Percentiles rank a stretch among this genome's conserved stretches.
These are phyloP conservation scores for Alfaro cultratus DNA, from an alignment of 2,797 vertebrate genomes.

Conservation along the genomic window DNA sequence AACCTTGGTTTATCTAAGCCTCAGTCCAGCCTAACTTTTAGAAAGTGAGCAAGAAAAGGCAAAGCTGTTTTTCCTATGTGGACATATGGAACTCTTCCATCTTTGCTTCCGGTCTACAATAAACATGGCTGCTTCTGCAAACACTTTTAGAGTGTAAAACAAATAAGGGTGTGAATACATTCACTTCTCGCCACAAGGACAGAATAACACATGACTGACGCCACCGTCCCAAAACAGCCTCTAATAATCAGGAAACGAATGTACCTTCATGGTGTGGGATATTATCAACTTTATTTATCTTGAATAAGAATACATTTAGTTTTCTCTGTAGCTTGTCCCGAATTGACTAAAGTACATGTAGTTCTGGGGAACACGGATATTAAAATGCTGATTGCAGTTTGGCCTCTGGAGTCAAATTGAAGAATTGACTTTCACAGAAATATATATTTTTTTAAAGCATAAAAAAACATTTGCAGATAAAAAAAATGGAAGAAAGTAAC, in stretches of 20 bases:
- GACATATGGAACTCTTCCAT: neutral
- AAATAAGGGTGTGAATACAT: neutral
- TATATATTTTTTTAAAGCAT: neutral
- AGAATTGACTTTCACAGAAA: neutral
- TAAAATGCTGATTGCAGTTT: neutral
- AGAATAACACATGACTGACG: neutral
- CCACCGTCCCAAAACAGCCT: neutral
- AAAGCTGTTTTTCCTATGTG: neutral
- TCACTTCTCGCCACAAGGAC: neutral
- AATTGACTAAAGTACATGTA: neutral
- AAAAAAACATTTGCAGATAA: neutral
- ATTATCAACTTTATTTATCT: neutral
- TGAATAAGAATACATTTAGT: neutral
- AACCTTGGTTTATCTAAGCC: neutral
- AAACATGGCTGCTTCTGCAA: neutral
- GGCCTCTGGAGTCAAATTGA: neutral
- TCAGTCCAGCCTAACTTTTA: neutral
- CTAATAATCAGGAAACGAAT: neutral
- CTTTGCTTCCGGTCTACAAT: neutral
- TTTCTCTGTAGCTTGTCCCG: neutral
- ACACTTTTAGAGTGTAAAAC: neutral
- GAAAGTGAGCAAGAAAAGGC: neutral
- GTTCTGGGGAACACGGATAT: neutral
- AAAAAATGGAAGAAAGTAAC: neutral
- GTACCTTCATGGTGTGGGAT: neutral